phyloP scores from a whole-genome alignment of 2,113 vertebrate genomes.

The Stomatorhinus ivindoensis region DNA sequence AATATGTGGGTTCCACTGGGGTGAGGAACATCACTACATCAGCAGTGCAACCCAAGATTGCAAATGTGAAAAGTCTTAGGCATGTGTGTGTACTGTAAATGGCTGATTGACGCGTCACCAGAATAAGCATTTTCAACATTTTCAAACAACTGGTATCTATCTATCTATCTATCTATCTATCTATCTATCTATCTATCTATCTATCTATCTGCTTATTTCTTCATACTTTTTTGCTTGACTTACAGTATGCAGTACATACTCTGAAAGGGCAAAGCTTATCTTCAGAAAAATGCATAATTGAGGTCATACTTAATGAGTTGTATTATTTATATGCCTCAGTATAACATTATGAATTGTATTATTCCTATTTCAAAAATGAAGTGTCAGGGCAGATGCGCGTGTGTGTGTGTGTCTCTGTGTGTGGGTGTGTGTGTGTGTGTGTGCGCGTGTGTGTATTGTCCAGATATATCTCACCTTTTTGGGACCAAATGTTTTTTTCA shows the following conservation, averaged over 20 bases:
- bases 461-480: too few relatives aligned
- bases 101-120: not conserved
- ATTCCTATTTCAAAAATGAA: not conserved
- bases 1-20: not conserved
- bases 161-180: too few relatives aligned
- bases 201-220: not conserved
- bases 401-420: not conserved
- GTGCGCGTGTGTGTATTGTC: not conserved
- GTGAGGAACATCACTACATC: not conserved
- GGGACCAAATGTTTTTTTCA: not conserved
- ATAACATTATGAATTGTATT: not conserved
- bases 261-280: not conserved
- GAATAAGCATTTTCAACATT: too few relatives aligned
- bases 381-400: not conserved
- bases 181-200: too few relatives aligned
- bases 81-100: not conserved
- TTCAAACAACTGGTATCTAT: too few relatives aligned
- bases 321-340: not conserved
- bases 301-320: not conserved
- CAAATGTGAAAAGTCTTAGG: conserved; percentile 20
- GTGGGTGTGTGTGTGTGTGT: not conserved
- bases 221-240: not conserved
- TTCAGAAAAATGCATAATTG: not conserved
- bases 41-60: not conserved
- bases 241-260: not conserved